These are phyloP conservation scores for Phainopepla nitens DNA, from an alignment of 2,113 vertebrate genomes.

Conservation along the genomic window DNA sequence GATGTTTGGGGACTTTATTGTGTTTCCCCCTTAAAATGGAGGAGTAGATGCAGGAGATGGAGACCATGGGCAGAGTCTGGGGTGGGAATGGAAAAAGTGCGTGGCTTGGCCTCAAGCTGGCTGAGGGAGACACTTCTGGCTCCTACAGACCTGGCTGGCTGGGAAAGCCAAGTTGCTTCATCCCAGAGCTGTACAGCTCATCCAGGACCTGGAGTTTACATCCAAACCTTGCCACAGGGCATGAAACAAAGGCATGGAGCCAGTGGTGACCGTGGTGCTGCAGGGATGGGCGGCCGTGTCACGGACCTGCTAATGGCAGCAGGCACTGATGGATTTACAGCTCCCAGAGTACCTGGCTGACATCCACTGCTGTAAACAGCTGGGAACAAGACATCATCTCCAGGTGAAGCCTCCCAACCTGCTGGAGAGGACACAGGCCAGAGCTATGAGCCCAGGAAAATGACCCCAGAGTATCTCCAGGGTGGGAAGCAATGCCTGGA, in stretches of 20 bases:
- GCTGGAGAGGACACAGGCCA: neutral
- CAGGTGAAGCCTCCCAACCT: neutral
- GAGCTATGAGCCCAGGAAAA: neutral
- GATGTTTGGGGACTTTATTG: neutral
- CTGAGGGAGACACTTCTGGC: neutral
- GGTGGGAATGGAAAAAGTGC: conserved; percentile 20
- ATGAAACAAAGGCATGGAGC: neutral
- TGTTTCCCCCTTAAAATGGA: neutral
- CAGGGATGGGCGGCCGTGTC: fast-evolving
- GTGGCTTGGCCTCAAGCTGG: neutral
- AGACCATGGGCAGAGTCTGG: neutral
- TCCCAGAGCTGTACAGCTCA: neutral
- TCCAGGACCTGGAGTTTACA: neutral
- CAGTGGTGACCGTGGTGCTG: fast-evolving
- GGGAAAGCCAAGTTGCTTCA: conserved; percentile 5
- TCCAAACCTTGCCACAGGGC: neutral
- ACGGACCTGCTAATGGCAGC: fast-evolving
- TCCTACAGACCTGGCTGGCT: neutral
- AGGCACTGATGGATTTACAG: neutral
- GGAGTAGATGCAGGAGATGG: neutral
- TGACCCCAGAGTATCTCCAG: fast-evolving
- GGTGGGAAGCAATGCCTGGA: neutral
- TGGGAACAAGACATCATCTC: neutral
- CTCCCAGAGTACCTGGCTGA: neutral
- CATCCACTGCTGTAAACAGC: neutral